phyloP scores from a whole-genome alignment of 2,113 vertebrate species.

The Microcebus ravelobensis region DNA sequence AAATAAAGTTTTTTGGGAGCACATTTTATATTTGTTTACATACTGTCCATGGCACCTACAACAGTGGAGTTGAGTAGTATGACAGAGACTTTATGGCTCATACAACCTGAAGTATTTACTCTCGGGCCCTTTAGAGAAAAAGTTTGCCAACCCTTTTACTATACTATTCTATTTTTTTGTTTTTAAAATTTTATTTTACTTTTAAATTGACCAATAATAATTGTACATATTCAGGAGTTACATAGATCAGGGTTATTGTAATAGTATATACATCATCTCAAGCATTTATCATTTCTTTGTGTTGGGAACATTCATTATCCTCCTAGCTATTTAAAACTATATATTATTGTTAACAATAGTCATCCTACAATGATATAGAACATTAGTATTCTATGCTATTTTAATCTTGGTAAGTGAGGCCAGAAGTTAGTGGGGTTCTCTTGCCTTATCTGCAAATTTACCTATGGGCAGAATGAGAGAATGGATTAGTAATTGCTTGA shows the following conservation, averaged over 20 bases:
- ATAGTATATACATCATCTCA: too few relatives aligned
- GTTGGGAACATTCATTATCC: too few relatives aligned
- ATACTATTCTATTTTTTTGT: neutral
- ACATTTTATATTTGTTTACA: neutral
- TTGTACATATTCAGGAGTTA: too few relatives aligned
- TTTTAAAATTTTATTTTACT: too few relatives aligned
- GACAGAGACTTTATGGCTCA: neutral
- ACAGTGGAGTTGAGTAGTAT: neutral
- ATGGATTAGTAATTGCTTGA: neutral
- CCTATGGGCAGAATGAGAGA: neutral
- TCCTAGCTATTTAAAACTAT: too few relatives aligned
- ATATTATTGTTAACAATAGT: too few relatives aligned
- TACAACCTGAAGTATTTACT: neutral
- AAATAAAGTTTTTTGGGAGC: neutral
- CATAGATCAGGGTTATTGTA: too few relatives aligned
- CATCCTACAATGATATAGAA: too few relatives aligned
- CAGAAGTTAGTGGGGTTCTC: neutral
- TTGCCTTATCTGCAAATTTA: conserved; percentile 8
- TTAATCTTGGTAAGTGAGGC: conserved; percentile 37
- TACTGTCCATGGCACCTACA: neutral
- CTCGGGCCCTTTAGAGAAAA: conserved; percentile 31
- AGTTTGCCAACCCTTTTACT: neutral
- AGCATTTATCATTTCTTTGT: too few relatives aligned
- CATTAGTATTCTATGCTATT: neutral
- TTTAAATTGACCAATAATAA: too few relatives aligned